Conservation (phyloP, 2,113 vertebrate genomes). For the Xyrauchen texanus region DNA sequence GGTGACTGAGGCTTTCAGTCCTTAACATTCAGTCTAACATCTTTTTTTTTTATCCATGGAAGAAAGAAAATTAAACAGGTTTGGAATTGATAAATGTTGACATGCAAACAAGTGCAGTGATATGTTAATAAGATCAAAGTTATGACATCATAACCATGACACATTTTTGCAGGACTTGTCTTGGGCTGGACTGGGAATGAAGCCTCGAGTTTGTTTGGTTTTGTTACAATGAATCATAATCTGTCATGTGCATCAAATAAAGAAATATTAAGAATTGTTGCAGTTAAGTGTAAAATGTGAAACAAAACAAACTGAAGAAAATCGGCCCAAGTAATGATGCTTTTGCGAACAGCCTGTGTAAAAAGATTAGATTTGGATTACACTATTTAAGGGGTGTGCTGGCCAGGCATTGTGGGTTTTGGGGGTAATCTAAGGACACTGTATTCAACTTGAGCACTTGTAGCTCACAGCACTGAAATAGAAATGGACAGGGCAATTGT, state of each 20-base stretch:
- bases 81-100: too few species aligned
- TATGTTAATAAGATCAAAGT: too few species aligned
- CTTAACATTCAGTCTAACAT: too few species aligned
- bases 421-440: slow-evolving; percentile 45
- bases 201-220: background rate
- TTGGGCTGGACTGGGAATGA: background rate
- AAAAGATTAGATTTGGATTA: slow-evolving; percentile 11
- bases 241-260: background rate
- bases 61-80: too few species aligned
- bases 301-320: background rate
- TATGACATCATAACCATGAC: too few species aligned
- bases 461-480: slow-evolving; percentile 47
- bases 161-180: background rate
- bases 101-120: too few species aligned
- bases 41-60: too few species aligned
- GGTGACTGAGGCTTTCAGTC: too few species aligned
- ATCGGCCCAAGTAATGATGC: background rate
- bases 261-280: background rate
- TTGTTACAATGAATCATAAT: background rate
- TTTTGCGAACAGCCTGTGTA: background rate
- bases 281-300: too few species aligned
- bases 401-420: background rate
- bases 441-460: slow-evolving; percentile 36
- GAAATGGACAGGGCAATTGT: background rate
- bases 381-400: background rate